Conservation (phyloP, 2,888 invertebrate species). For the Tenodera sinensis region DNA sequence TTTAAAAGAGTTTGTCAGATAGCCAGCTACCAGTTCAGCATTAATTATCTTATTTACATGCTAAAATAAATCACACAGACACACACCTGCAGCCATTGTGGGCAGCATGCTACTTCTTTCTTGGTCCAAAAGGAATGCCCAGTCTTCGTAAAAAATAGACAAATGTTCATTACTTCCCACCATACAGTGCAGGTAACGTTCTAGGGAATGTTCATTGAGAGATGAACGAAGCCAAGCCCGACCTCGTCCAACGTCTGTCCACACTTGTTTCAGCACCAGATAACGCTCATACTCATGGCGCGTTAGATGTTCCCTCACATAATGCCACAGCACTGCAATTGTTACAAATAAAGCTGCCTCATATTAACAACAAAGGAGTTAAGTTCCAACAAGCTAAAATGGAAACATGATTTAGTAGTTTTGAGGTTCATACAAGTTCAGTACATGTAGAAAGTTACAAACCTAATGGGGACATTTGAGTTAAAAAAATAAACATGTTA, state of each 20-base stretch:
- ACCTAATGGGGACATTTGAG: no score
- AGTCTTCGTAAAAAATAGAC: conserved; percentile 75
- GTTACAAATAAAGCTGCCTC: not conserved
- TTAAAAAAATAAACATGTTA: no score
- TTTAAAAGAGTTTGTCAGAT: no score
- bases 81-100: conserved; percentile 77
- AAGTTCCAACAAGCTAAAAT: no score
- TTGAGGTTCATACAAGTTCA: no score
- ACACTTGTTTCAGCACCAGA: conserved; percentile 62
- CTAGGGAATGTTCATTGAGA: conserved; percentile 87
- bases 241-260: conserved; percentile 74
- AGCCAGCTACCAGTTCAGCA: no score
- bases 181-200: conserved; percentile 73
- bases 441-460: no score
- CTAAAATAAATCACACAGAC: not conserved
- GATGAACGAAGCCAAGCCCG: conserved; percentile 86
- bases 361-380: no score
- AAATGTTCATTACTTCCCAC: conserved; percentile 59
- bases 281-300: conserved; percentile 86
- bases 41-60: no score
- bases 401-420: no score
- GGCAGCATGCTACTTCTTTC: conserved; percentile 77
- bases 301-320: conserved; percentile 73
- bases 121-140: conserved; percentile 77
- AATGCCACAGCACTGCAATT: conserved; percentile 66